phyloP scores from a whole-genome alignment of 2,113 vertebrate genomes.

The Noturus placidus region DNA sequence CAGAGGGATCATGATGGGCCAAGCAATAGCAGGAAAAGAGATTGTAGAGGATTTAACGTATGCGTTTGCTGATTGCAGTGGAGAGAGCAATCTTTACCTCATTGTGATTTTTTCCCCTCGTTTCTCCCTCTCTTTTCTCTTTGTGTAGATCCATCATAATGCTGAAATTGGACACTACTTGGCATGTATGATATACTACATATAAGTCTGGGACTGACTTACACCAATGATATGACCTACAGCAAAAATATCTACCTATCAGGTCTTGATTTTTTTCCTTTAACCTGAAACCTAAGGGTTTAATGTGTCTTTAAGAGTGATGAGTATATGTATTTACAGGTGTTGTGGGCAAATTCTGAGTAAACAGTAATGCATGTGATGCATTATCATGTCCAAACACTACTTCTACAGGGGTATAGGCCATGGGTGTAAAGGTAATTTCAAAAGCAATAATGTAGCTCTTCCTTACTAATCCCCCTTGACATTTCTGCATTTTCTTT shows the following conservation, averaged over 20 bases:
- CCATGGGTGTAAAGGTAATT: slow-evolving; percentile 54
- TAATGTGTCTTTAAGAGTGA: slow-evolving; percentile 40
- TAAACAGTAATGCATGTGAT: slow-evolving; percentile 44
- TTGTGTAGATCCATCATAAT: slow-evolving; percentile 27
- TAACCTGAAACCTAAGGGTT: slow-evolving; percentile 32
- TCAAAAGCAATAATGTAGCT: slow-evolving; percentile 58
- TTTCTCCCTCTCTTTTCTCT: slow-evolving; percentile 3
- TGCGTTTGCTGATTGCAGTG: slow-evolving; percentile 50
- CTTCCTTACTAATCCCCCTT: slow-evolving; percentile 48
- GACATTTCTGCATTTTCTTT: slow-evolving; percentile 54
- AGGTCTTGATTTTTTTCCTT: neutral
- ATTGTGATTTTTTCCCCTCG: slow-evolving; percentile 9
- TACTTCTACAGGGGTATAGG: slow-evolving; percentile 45
- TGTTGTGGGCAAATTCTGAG: slow-evolving; percentile 31
- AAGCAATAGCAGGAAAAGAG: slow-evolving; percentile 52
- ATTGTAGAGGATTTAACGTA: slow-evolving; percentile 54
- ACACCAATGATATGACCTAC: neutral
- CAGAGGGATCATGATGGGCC: slow-evolving; percentile 48
- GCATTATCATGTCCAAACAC: slow-evolving; percentile 30
- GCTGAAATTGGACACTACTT: slow-evolving; percentile 25
- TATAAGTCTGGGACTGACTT: neutral
- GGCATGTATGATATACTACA: neutral
- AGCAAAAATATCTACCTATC: slow-evolving; percentile 33
- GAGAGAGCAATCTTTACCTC: slow-evolving; percentile 41
- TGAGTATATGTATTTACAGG: slow-evolving; percentile 37